Conservation (phyloP, 1,140 invertebrate species). For the Caligus rogercresseyi region DNA sequence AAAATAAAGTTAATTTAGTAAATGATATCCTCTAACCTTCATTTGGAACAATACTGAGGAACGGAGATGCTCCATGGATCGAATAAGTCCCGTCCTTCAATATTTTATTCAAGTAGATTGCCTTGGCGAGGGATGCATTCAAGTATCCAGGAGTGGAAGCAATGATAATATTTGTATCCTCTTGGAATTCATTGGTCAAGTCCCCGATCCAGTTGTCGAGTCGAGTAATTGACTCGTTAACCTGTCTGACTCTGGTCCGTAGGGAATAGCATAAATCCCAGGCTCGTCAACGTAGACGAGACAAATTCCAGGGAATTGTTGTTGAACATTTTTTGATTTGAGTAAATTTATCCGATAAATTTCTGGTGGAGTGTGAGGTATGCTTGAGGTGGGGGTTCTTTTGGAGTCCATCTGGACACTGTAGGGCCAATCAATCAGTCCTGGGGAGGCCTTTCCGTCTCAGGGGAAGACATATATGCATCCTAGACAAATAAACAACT, state of each 20-base stretch:
- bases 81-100: not conserved
- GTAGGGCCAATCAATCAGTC: not conserved
- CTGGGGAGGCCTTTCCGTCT: no score
- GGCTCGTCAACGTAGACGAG: not conserved
- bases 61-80: not conserved
- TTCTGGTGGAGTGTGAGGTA: not conserved
- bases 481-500: no score
- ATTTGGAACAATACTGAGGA: not conserved
- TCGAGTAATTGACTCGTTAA: not conserved
- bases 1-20: no score
- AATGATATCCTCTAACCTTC: no score
- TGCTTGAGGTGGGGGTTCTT: not conserved
- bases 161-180: not conserved
- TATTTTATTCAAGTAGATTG: not conserved
- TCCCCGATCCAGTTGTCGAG: not conserved
- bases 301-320: not conserved
- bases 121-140: not conserved
- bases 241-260: not conserved
- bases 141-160: not conserved
- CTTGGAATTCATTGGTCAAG: not conserved
- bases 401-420: not conserved
- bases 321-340: not conserved
- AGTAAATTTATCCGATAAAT: not conserved
- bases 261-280: not conserved
- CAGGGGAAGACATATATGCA: no score